These are phyloP conservation scores for Drosophila subsilvestris DNA, from an alignment of 2,888 invertebrate genomes.

Conservation along the genomic window DNA sequence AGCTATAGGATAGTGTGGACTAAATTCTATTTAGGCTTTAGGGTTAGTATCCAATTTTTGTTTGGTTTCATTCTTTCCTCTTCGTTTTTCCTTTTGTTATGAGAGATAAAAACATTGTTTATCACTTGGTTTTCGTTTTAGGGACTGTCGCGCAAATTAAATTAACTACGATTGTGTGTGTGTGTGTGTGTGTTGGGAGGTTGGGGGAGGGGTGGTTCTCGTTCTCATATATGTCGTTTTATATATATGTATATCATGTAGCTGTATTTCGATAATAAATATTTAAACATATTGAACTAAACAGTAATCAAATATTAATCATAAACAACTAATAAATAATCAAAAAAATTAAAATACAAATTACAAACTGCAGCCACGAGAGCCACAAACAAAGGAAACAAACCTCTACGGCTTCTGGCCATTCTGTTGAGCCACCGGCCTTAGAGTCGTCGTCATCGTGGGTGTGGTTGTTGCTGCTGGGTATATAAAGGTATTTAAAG, in stretches of 20 bases:
- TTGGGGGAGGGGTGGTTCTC: conserved; percentile 14
- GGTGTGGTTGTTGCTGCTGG: conserved; percentile 16
- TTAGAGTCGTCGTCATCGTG: conserved; percentile 57
- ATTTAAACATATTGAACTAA: conserved; percentile 77
- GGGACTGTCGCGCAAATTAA: conserved; percentile 74
- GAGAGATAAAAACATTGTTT: conserved; percentile 57
- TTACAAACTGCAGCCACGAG: conserved; percentile 22
- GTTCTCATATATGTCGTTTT: conserved; percentile 37
- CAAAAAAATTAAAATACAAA: conserved; percentile 52
- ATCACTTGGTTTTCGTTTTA: conserved; percentile 65
- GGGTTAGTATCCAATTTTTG: conserved; percentile 43
- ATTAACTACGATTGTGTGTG: conserved; percentile 71
- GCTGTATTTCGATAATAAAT: conserved; percentile 74
- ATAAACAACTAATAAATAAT: conserved; percentile 70
- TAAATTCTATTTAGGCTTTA: conserved; percentile 66
- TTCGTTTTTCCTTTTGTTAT: conserved; percentile 21
- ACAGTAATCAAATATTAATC: conserved; percentile 72
- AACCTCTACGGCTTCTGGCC: conserved; percentile 50
- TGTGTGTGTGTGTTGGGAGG: no score
- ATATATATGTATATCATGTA: conserved; percentile 49
- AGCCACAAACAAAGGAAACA: conserved; percentile 7
- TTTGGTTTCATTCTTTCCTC: neutral
- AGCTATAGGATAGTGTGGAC: conserved; percentile 68
- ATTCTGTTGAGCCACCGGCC: conserved; percentile 68
- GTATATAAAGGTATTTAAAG: conserved; percentile 27